Base-by-base conservation (phyloP, 2,797 vertebrate species). In the Potorous gilbertii region DNA sequence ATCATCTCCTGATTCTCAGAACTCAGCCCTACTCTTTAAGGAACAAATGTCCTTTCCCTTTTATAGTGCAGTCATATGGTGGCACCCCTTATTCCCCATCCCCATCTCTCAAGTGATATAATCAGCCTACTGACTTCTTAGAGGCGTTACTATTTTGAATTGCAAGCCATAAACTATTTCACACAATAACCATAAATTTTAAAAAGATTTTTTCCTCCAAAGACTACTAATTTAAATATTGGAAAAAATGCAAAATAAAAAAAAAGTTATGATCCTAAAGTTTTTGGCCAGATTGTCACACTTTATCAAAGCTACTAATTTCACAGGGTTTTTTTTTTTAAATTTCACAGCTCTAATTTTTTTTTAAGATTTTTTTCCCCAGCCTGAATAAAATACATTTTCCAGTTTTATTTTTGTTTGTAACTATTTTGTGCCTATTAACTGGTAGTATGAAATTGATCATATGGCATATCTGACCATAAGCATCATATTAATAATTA, bases 61-160 rank as follows among this genome's bases (percentile, higher is more conserved):
- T 94, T 95, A 96, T 95, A 95, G 93, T 54, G 90, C 40, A 96
- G 54, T 46, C 95, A 46, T 94, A 56, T 74, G 95, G 95, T 96
- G 91, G 95, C 96, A 46, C 90, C 87, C 92, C 95, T 95, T 96
- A 95, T 95, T 46, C 0, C 6, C 96, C 95, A 94, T 97, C 97
- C 97, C 97, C 97, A 95, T 96, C 97, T 97, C 94, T 97, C 95
- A 90, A 96, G 94, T 93, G 95, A 96, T 95, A 4, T 97, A 90
- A 96, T 97, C 97, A 96, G 92, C 95, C 94, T 90, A 91, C 50
- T 95, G 54, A 59, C 57, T 93, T 90, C 95, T 92, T 96, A 91
- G 91, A 29, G 91, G 92, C 93, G 90, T 94, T 92, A 55, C 91
- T 94, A 54, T 97, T 94, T 97, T 92, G 59, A 95, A 93, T 56